phyloP scores from a whole-genome alignment of 2,888 invertebrate genomes.

The Koerneria pararmatus region DNA sequence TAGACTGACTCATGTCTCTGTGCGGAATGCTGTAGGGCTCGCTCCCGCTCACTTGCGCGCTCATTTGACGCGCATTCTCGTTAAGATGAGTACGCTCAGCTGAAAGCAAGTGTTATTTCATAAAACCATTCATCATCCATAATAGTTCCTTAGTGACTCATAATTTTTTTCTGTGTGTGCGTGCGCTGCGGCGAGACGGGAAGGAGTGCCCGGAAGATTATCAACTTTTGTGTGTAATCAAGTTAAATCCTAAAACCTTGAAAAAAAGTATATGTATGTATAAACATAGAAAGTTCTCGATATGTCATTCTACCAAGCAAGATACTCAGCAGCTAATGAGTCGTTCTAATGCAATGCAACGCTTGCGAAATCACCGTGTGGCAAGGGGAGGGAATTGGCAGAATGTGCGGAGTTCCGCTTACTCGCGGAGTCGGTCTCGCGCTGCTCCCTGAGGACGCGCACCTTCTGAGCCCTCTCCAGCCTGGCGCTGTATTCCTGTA shows the following conservation, averaged over 20 bases:
- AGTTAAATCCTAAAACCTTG: too few species aligned
- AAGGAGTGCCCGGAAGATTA: background rate
- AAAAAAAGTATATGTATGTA: too few species aligned
- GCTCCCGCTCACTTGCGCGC: conserved; percentile 23
- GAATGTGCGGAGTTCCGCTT: conserved; percentile 31
- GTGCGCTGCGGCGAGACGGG: too few species aligned
- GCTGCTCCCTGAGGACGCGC: conserved; percentile 38
- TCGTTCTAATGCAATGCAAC: too few species aligned
- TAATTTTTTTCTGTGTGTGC: too few species aligned
- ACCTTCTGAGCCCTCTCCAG: conserved; percentile 34
- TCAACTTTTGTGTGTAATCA: background rate
- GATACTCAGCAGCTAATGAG: too few species aligned
- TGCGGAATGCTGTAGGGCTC: conserved; percentile 38
- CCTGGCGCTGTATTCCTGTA: conserved; percentile 37
- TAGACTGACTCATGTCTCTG: conserved; percentile 37
- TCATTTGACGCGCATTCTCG: conserved; percentile 31
- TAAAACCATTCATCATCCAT: background rate
- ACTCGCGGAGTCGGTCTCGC: conserved; percentile 40
- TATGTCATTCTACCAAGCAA: too few species aligned
- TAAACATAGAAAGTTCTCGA: too few species aligned
- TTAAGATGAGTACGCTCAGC: conserved; percentile 32
- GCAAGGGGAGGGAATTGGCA: conserved; percentile 15
- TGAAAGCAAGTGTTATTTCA: conserved; percentile 6
- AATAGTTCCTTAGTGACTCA: background rate
- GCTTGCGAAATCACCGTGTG: conserved; percentile 4